Conservation (phyloP, 2,797 vertebrate genomes). For the Arrhamphus sclerolepis region DNA sequence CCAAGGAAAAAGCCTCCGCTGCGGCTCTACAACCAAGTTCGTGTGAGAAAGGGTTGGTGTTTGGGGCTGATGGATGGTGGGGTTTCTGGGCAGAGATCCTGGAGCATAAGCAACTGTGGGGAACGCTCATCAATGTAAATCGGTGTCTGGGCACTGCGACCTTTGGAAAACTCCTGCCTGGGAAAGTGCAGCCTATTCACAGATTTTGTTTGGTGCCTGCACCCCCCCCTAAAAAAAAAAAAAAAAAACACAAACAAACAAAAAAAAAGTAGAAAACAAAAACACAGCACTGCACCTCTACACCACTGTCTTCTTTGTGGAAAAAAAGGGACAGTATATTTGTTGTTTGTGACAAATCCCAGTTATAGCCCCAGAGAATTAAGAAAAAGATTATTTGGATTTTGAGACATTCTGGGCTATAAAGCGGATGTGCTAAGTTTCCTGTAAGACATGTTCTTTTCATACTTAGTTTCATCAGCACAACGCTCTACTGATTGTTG, state of each 20-base stretch:
- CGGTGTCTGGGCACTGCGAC: conserved; percentile 64
- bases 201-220: conserved; percentile 31
- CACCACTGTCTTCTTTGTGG: conserved; percentile 36
- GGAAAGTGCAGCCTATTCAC: conserved; percentile 46
- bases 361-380: background rate
- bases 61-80: too few relatives aligned
- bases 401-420: too few relatives aligned
- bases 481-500: conserved; percentile 29
- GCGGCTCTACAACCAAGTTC: conserved; percentile 16
- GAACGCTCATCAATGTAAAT: conserved; percentile 78
- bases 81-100: conserved; percentile 55
- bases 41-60: conserved; percentile 67
- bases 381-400: background rate
- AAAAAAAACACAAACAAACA: too few relatives aligned
- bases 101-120: conserved; percentile 58
- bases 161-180: conserved; percentile 71
- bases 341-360: background rate
- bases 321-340: conserved; percentile 40
- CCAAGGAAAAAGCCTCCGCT: conserved; percentile 9
- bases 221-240: too few relatives aligned
- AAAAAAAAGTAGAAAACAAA: too few relatives aligned
- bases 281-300: too few relatives aligned
- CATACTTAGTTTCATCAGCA: conserved; percentile 15
- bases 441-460: too few relatives aligned
- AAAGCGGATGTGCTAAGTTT: too few relatives aligned